Percentiles rank a stretch among this genome's conserved stretches.
Evolutionary conservation across 2,113 vertebrate species (phyloP).

Genomic region (Mugil cephalus): DNA sequence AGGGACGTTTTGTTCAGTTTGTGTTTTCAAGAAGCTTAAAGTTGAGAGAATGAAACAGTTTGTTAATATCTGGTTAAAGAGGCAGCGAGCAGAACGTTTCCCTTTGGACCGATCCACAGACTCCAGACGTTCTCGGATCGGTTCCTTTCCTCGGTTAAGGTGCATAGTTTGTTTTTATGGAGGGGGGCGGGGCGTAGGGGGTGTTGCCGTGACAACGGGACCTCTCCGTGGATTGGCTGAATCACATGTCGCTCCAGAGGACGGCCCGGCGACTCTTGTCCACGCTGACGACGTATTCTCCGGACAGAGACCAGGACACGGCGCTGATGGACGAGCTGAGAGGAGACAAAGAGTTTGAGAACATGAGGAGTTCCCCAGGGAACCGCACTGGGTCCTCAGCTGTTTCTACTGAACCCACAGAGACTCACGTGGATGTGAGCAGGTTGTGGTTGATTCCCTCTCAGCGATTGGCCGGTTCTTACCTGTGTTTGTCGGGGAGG

Average conservation of each 20-base stretch:
- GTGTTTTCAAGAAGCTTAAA: too few relatives aligned
- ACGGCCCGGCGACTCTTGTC: conserved; percentile 86
- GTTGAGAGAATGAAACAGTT: too few relatives aligned
- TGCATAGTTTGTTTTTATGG: too few relatives aligned
- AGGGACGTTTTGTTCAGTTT: too few relatives aligned
- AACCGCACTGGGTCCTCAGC: neutral
- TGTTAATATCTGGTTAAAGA: too few relatives aligned
- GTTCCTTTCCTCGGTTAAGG: too few relatives aligned
- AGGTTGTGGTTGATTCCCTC: neutral
- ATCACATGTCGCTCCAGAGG: conserved; percentile 87
- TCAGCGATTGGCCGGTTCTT: conserved; percentile 8
- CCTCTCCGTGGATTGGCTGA: conserved; percentile 9
- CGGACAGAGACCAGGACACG: conserved; percentile 88
- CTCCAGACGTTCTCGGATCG: neutral
- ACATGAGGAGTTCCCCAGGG: conserved; percentile 12
- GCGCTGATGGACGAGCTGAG: conserved; percentile 86
- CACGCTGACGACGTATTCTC: conserved; percentile 88
- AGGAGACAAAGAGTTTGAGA: neutral
- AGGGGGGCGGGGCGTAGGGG: too few relatives aligned
- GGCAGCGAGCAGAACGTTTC: too few relatives aligned
- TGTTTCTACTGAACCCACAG: too few relatives aligned
- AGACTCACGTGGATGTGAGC: neutral
- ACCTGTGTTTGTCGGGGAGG: conserved; percentile 87
- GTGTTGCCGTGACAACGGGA: neutral
- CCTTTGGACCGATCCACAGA: too few relatives aligned